A percentile compares a stretch with the other conserved stretches of the same genome.
Conservation (phyloP, 2,797 vertebrate species). For the Cirrhinus mrigala region DNA sequence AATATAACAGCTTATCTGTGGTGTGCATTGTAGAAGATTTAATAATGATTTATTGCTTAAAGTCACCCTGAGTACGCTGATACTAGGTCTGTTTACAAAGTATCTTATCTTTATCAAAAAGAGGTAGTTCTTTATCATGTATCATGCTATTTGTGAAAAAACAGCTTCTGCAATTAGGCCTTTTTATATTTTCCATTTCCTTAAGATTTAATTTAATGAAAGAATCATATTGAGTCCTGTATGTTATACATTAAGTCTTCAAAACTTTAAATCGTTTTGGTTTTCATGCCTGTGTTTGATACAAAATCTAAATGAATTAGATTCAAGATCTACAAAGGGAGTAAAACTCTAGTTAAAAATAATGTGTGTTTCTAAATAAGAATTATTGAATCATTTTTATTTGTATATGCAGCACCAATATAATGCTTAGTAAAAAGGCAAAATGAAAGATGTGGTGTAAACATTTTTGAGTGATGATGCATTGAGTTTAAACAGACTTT, state of each 20-base stretch:
- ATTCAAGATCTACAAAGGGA: background rate
- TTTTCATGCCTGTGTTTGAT: background rate
- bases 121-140: background rate
- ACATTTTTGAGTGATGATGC: background rate
- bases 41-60: background rate
- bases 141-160: background rate
- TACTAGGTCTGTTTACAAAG: background rate
- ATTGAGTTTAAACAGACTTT: background rate
- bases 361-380: background rate
- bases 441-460: background rate
- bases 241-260: background rate
- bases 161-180: background rate
- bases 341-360: background rate
- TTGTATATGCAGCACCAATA: too few relatives aligned
- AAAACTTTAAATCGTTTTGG: background rate
- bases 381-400: background rate
- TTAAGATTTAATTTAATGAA: background rate
- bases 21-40: background rate
- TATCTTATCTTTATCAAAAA: background rate
- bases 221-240: background rate
- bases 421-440: background rate
- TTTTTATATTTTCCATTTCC: background rate
- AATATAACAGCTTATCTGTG: background rate
- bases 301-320: background rate
- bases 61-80: background rate